These are phyloP conservation scores for Ophioninae sp. DNA, from an alignment of 2,888 invertebrate genomes.

Conservation along the genomic window DNA sequence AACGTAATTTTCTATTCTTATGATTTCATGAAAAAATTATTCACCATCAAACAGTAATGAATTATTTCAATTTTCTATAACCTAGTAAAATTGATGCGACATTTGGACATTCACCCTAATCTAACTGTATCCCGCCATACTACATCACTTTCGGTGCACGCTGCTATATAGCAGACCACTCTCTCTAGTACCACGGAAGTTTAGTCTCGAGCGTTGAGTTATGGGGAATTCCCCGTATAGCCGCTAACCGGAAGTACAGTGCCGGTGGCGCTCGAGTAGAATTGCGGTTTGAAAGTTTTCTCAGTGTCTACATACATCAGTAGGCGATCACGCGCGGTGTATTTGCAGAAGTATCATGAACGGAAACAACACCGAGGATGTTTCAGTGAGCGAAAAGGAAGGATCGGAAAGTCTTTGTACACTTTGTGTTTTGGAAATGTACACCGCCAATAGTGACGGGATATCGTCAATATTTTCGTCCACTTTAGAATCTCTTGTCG, in stretches of 20 bases:
- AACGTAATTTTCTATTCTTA: too few relatives aligned
- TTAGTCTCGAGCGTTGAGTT: too few relatives aligned
- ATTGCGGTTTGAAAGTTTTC: neutral
- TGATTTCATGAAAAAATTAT: too few relatives aligned
- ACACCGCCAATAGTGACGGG: neutral
- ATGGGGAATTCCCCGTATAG: neutral
- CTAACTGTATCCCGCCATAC: too few relatives aligned
- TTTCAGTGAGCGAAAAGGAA: neutral
- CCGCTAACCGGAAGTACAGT: neutral
- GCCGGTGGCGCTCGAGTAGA: neutral
- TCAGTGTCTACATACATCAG: neutral
- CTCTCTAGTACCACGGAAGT: too few relatives aligned
- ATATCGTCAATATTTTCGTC: slow-evolving; percentile 8
- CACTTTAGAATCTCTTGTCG: neutral
- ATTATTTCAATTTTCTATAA: too few relatives aligned
- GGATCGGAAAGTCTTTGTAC: slow-evolving; percentile 49
- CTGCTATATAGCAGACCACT: too few relatives aligned
- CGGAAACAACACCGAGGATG: neutral
- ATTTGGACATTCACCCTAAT: too few relatives aligned
- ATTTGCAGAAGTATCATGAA: neutral
- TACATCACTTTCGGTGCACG: too few relatives aligned
- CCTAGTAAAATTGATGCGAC: too few relatives aligned
- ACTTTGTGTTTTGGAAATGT: slow-evolving; percentile 39
- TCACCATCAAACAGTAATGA: too few relatives aligned
- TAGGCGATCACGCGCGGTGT: neutral